Conservation (phyloP, 2,797 vertebrate genomes). For the Pantherophis vulpinus region DNA sequence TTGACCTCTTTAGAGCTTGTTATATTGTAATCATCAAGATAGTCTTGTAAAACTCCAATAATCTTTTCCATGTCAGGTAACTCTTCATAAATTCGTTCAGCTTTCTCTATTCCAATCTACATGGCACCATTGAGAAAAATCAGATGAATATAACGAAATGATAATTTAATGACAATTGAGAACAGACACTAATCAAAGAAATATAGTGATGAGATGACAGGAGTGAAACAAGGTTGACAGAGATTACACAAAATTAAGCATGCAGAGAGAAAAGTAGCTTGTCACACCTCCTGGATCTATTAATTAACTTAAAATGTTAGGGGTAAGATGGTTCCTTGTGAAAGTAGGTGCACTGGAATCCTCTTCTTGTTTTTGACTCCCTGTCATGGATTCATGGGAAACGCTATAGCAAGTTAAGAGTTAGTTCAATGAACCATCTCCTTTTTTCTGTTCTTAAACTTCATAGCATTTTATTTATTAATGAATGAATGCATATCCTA, state of each 20-base stretch:
- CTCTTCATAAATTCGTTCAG: conserved; percentile 79
- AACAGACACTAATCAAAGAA: not conserved
- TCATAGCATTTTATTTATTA: not conserved
- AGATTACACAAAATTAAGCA: not conserved
- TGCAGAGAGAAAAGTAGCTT: not conserved
- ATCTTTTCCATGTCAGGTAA: conserved; percentile 79
- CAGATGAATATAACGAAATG: not conserved
- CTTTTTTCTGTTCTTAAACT: not conserved
- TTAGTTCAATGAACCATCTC: not conserved
- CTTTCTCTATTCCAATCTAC: conserved; percentile 74
- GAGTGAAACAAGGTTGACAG: not conserved
- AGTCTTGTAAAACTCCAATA: conserved; percentile 79
- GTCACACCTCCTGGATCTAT: not conserved
- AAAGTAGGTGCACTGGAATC: too few species aligned
- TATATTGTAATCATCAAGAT: conserved; percentile 85
- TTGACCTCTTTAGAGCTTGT: conserved; percentile 82
- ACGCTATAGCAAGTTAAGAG: not conserved
- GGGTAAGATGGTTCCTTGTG: not conserved
- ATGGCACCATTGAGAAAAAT: conserved; percentile 10
- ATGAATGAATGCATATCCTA: not conserved
- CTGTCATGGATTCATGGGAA: not conserved
- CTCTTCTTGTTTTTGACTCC: not conserved
- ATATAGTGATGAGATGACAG: not conserved
- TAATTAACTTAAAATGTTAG: not conserved
- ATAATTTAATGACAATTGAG: not conserved